These are phyloP conservation scores for Zaprionus taronus DNA, from an alignment of 1,140 invertebrate genomes.

Conservation along the genomic window DNA sequence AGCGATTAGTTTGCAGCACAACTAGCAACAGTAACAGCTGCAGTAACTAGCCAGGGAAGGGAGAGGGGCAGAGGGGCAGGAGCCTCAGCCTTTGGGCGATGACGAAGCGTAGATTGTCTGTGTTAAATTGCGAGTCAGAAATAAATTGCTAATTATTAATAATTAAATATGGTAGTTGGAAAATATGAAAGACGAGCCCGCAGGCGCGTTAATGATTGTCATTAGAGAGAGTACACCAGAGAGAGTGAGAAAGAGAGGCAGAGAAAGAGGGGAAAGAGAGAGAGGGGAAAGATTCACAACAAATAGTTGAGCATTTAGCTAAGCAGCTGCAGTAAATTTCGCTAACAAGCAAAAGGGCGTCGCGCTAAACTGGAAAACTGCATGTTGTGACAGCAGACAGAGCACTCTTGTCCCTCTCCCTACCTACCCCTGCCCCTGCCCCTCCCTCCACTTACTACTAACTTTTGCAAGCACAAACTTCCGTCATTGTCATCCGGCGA, in stretches of 20 bases:
- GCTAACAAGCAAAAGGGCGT: conserved; percentile 43
- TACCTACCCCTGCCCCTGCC: background rate
- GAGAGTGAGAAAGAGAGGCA: conserved; percentile 1
- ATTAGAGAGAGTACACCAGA: conserved; percentile 44
- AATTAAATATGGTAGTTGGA: conserved; percentile 65
- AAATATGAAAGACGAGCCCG: conserved; percentile 53
- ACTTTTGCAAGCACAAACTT: conserved; percentile 60
- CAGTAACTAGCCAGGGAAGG: background rate
- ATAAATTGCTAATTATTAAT: conserved; percentile 80
- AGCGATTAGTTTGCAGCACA: conserved; percentile 6
- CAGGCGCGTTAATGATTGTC: conserved; percentile 65
- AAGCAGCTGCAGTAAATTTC: conserved; percentile 68
- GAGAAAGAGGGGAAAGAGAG: background rate
- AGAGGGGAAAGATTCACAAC: conserved; percentile 12
- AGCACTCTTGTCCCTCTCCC: background rate
- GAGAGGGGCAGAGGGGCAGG: background rate
- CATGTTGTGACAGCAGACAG: conserved; percentile 1
- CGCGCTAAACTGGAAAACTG: background rate
- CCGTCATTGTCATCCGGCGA: conserved; percentile 55
- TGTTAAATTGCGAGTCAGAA: conserved; percentile 57
- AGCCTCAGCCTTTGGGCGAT: conserved; percentile 22
- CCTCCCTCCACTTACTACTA: background rate
- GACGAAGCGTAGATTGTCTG: conserved; percentile 17
- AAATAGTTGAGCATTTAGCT: conserved; percentile 61
- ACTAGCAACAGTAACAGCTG: conserved; percentile 3